Evolutionary conservation across 2,113 vertebrate species (phyloP).

Genomic region (Chrysochloris asiatica): DNA sequence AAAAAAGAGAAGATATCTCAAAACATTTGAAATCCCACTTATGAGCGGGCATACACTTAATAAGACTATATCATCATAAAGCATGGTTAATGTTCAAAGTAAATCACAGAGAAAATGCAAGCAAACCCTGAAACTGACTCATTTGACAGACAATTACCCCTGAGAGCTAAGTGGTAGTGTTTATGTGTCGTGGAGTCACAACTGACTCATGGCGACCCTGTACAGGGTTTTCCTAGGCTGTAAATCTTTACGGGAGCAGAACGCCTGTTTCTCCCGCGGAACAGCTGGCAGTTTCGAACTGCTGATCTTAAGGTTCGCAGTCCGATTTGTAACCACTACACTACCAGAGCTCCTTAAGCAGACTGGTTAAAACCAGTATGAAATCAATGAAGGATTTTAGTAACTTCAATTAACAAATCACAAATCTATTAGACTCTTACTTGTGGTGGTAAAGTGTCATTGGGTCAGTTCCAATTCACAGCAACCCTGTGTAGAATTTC

Average conservation of each 20-base stretch:
- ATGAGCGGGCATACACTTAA: background rate
- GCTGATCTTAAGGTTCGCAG: no score
- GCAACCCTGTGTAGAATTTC: no score
- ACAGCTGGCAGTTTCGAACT: no score
- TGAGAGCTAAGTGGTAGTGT: background rate
- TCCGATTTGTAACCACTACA: no score
- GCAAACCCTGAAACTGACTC: conserved; percentile 29
- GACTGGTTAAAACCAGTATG: background rate
- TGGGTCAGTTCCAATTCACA: no score
- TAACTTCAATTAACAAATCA: conserved; percentile 28
- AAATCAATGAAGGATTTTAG: background rate
- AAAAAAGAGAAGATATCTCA: conserved; percentile 28
- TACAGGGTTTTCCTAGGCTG: no score
- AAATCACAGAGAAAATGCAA: conserved; percentile 38
- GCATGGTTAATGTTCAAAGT: conserved; percentile 22
- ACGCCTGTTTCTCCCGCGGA: no score
- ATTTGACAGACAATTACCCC: background rate
- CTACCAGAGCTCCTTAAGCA: no score
- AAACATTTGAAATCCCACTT: conserved; percentile 42
- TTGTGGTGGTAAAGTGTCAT: no score
- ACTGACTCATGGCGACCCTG: no score
- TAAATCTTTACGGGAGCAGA: no score
- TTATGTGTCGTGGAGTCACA: no score
- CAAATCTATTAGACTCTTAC: background rate
- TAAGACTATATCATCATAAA: background rate